Base-by-base conservation (phyloP, 1,140 invertebrate genomes). In the Octopus sinensis region DNA sequence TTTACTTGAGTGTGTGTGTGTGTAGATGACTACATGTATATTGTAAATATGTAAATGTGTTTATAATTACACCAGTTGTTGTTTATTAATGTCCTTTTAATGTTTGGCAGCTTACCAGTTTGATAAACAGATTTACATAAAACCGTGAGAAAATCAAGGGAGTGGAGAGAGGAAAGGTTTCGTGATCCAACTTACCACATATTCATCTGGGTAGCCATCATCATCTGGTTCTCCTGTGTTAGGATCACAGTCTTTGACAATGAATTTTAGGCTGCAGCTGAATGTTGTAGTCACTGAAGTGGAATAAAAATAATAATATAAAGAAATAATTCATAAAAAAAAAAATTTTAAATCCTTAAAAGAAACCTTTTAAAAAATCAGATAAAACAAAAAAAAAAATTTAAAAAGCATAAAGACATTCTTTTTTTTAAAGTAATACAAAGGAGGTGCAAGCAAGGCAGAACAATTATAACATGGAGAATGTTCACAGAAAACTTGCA, bases 181-280 rank as follows among this genome's bases (percentile, higher is more conserved):
- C 51, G 75, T 13, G 17, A 81, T 43, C 30, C 54, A 78, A 89
- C 91, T 87, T 90, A 95, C 94, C 90, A 94, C 94, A 90, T 96
- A 96, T 88, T 95, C 94, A 90, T 96, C 95, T 83, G 94, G 93
- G 86, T 95, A 96, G 80, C 95, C 97, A 88, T 98, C 97, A 80
- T 96, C 95, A 62, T 99, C 97, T 0, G 97, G 95, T 78, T 96
- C 91, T 0, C 97, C 97, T 3, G 97, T 99, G 73, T 93, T 94
- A 0, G 97, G 97, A 92, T 99, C 98, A 91, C 97, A 99, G 91
- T 99, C 98, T 84, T 96, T 96, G 0, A 98, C 97, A 54, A 95
- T 91, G 89, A 98, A 99, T 89, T 97, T 96, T 82, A 99, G 91
- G 4, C 95, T 96, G 12, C 97, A 96, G 53, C 94, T 95, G 90